Evolutionary conservation across 2,888 invertebrate genomes (phyloP).

Genomic region (Apotomis capreana): DNA sequence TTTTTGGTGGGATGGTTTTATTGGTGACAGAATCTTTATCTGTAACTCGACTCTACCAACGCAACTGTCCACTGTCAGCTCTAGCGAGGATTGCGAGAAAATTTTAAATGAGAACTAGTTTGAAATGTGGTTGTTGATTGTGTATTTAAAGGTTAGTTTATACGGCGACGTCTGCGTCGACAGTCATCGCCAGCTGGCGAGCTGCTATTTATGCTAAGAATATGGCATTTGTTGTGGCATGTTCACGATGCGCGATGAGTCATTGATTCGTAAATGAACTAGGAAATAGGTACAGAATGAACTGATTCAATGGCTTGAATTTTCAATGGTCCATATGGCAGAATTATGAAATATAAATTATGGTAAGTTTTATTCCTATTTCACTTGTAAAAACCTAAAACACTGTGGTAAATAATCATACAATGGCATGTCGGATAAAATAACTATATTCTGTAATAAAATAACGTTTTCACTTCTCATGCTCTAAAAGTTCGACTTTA

Average conservation of each 20-base stretch:
- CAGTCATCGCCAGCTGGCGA: conserved; percentile 31
- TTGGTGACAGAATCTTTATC: conserved; percentile 41
- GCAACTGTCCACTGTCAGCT: conserved; percentile 47
- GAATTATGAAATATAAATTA: conserved; percentile 5
- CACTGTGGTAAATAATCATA: no score
- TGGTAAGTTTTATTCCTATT: no score
- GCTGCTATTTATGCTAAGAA: conserved; percentile 39
- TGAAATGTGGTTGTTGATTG: conserved; percentile 46
- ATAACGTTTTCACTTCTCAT: no score
- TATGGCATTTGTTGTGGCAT: conserved; percentile 35
- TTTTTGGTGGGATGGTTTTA: no score
- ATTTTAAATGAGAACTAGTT: conserved; percentile 46
- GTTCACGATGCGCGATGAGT: conserved; percentile 29
- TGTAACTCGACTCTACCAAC: conserved; percentile 44
- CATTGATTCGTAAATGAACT: conserved; percentile 31
- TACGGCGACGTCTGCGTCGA: conserved; percentile 40
- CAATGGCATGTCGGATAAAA: no score
- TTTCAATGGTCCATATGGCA: conserved; percentile 8
- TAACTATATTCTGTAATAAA: no score
- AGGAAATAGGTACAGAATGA: conserved; percentile 22
- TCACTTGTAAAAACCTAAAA: no score
- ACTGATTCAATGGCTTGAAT: conserved; percentile 16
- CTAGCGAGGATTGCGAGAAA: conserved; percentile 45
- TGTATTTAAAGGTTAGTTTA: conserved; percentile 49
- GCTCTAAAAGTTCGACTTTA: no score